Percentiles rank a stretch among this genome's conserved stretches.
Conservation (phyloP, 2,113 vertebrate species). For the Helogale parvula region DNA sequence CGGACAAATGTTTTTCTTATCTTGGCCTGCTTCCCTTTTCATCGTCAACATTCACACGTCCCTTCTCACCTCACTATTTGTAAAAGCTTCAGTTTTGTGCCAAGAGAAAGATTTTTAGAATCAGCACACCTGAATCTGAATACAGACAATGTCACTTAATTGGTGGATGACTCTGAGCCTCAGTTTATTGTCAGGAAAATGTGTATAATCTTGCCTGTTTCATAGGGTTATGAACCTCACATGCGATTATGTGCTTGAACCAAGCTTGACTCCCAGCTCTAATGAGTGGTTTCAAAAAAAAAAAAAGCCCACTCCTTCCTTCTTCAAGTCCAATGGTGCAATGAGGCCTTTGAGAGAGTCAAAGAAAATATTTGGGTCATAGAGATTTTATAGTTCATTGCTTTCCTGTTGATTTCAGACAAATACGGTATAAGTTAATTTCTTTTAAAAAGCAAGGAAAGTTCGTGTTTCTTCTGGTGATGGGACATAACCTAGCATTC, state of each 20-base stretch:
- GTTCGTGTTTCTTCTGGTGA: neutral
- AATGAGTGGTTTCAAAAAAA: neutral
- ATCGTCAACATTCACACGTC: neutral
- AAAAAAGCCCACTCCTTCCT: neutral
- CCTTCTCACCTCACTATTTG: neutral
- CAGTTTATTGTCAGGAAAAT: neutral
- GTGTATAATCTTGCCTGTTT: neutral
- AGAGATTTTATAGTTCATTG: neutral
- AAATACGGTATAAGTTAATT: neutral
- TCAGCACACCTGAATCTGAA: neutral
- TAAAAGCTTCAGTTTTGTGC: neutral
- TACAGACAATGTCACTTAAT: neutral
- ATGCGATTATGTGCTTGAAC: neutral
- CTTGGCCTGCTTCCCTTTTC: neutral
- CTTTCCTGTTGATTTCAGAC: constrained; percentile 45
- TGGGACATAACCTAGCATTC: neutral
- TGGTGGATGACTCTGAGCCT: neutral
- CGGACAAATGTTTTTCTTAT: neutral
- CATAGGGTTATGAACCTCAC: neutral
- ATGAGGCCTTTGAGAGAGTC: neutral
- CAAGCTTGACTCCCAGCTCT: neutral
- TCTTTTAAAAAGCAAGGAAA: neutral
- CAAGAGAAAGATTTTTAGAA: constrained; percentile 9
- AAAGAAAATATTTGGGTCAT: neutral
- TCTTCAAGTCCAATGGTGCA: neutral